A percentile compares a stretch with the other conserved stretches of the same genome.
These are phyloP conservation scores for Hypsopygia costalis DNA, from an alignment of 2,888 invertebrate species.

Conservation along the genomic window DNA sequence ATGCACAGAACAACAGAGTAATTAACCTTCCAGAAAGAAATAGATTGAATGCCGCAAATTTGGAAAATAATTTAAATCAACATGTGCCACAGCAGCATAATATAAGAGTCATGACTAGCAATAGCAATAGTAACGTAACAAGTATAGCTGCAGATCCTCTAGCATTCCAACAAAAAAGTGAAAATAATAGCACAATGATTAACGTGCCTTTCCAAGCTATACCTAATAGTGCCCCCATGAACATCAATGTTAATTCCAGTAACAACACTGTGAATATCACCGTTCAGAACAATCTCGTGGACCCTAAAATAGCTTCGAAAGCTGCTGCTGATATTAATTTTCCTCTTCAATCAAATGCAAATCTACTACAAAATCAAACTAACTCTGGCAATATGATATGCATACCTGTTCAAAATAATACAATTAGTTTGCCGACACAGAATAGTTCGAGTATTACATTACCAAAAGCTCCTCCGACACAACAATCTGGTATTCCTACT, in stretches of 20 bases:
- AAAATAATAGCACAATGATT: conserved; percentile 67
- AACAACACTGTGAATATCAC: conserved; percentile 75
- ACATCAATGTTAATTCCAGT: conserved; percentile 73
- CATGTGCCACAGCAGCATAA: conserved; percentile 71
- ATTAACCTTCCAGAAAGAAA: conserved; percentile 71
- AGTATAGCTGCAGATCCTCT: conserved; percentile 55
- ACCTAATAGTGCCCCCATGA: conserved; percentile 75
- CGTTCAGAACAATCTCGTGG: conserved; percentile 72
- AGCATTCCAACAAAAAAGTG: conserved; percentile 65
- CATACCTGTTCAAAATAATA: conserved; percentile 66
- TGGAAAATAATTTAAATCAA: conserved; percentile 59
- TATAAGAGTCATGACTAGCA: conserved; percentile 70
- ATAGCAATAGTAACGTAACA: conserved; percentile 49
- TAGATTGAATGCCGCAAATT: conserved; percentile 52
- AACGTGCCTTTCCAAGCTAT: conserved; percentile 76
- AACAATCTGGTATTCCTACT: conserved; percentile 83
- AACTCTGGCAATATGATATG: conserved; percentile 63
- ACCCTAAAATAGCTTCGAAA: conserved; percentile 73
- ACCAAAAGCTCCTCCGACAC: conserved; percentile 81
- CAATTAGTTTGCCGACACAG: conserved; percentile 72
- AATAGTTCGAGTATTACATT: conserved; percentile 80
- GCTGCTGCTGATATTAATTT: conserved; percentile 62
- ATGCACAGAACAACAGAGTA: conserved; percentile 64
- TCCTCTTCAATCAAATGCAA: conserved; percentile 58
- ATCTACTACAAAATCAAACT: conserved; percentile 57